These are phyloP conservation scores for Masnerella sp. DNA, from an alignment of 2,888 invertebrate genomes.

Conservation along the genomic window DNA sequence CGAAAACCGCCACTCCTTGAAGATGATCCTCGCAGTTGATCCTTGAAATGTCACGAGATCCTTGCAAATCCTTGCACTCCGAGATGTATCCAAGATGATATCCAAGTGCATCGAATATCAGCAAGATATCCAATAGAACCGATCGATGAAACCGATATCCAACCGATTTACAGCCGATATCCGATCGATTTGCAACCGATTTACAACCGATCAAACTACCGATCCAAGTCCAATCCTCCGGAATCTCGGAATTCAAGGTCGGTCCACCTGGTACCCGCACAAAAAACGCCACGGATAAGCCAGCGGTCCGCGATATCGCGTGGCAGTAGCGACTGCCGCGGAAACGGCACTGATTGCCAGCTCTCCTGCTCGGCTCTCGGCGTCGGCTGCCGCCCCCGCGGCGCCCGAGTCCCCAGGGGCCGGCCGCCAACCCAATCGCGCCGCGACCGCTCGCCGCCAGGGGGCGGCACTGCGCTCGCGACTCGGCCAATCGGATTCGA, in stretches of 20 bases:
- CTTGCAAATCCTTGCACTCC: no score
- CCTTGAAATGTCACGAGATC: no score
- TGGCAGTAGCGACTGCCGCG: conserved; percentile 75
- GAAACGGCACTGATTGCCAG: conserved; percentile 78
- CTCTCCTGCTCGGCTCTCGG: conserved; percentile 68
- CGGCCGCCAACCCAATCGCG: conserved; percentile 64
- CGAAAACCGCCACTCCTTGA: no score
- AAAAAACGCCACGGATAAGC: conserved; percentile 50
- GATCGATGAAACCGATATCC: no score
- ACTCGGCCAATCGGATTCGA: conserved; percentile 64
- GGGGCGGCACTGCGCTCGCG: conserved; percentile 66
- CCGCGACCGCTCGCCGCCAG: conserved; percentile 62
- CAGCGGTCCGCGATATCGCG: conserved; percentile 69
- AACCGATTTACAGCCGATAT: no score
- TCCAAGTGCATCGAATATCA: no score
- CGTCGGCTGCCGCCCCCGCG: conserved; percentile 73
- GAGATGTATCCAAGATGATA: no score
- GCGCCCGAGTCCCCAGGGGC: conserved; percentile 69
- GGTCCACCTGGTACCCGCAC: conserved; percentile 18
- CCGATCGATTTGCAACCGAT: no score
- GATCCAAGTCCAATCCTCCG: no score
- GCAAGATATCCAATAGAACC: no score
- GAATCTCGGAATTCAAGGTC: conserved; percentile 19
- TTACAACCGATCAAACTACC: no score
- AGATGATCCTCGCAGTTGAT: no score